phyloP scores from a whole-genome alignment of 1,140 invertebrate genomes.

The Bathynomus jamesi region DNA sequence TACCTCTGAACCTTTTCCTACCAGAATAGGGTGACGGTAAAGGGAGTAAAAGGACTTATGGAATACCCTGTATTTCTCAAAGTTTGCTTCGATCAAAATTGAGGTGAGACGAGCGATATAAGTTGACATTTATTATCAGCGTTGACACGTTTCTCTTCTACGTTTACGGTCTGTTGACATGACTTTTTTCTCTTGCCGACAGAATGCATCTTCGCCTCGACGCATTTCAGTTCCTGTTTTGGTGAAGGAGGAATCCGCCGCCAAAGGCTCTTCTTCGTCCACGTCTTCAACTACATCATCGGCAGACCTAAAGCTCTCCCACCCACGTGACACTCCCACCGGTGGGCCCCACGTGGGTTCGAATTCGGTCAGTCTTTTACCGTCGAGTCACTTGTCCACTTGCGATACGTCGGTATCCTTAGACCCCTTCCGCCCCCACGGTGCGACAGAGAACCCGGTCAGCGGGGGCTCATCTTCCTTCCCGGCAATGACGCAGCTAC shows the following conservation, averaged over 20 bases:
- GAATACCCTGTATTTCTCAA: too few relatives aligned
- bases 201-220: conserved; percentile 42
- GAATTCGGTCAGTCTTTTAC: conserved; percentile 26
- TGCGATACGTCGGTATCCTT: conserved; percentile 24
- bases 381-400: conserved; percentile 13
- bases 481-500: conserved; percentile 34
- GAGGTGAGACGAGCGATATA: too few relatives aligned
- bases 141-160: background rate
- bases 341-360: conserved; percentile 13
- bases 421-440: conserved; percentile 26
- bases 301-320: conserved; percentile 19
- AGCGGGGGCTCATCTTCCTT: conserved; percentile 21
- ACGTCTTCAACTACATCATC: conserved; percentile 5
- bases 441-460: conserved; percentile 23
- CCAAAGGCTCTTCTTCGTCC: conserved; percentile 23
- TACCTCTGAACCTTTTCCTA: too few relatives aligned
- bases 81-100: too few relatives aligned
- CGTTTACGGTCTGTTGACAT: background rate
- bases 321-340: conserved; percentile 16
- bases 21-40: too few relatives aligned
- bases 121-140: background rate
- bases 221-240: conserved; percentile 50
- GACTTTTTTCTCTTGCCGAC: conserved; percentile 1
- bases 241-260: conserved; percentile 45
- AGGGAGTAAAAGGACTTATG: too few relatives aligned